phyloP scores from a whole-genome alignment of 2,888 invertebrate genomes.

The Osedax frankpressi region DNA sequence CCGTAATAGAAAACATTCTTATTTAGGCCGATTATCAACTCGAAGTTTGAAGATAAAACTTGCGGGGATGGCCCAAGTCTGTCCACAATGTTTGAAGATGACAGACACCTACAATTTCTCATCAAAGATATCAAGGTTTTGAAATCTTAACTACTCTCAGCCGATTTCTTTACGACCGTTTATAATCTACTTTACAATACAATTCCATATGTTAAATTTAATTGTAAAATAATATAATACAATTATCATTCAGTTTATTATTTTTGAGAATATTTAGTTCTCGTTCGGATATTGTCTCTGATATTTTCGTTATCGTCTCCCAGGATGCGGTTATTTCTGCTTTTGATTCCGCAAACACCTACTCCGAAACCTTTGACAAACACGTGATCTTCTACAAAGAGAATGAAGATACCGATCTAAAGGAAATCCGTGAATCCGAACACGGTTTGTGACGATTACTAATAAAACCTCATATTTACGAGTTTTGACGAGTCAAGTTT shows the following conservation, averaged over 20 bases:
- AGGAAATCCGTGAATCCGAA: constrained; percentile 55
- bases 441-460: constrained; percentile 42
- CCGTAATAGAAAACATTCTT: too few relatives aligned
- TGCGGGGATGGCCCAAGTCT: constrained; percentile 63
- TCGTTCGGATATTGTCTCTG: too few relatives aligned
- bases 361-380: constrained; percentile 55
- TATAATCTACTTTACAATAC: too few relatives aligned
- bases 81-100: constrained; percentile 58
- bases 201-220: too few relatives aligned
- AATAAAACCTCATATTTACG: too few relatives aligned
- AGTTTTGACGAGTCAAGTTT: too few relatives aligned
- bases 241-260: too few relatives aligned
- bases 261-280: too few relatives aligned
- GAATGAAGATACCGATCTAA: constrained; percentile 57
- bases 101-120: constrained; percentile 52
- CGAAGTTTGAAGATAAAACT: constrained; percentile 63
- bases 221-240: too few relatives aligned
- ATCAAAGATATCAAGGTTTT: constrained; percentile 52
- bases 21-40: constrained; percentile 67
- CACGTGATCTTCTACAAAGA: constrained; percentile 60
- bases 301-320: too few relatives aligned
- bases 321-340: constrained; percentile 51
- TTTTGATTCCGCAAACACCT: constrained; percentile 55
- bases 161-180: too few relatives aligned
- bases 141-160: too few relatives aligned